A percentile compares a stretch with the other conserved stretches of the same genome.
phyloP scores from a whole-genome alignment of 2,888 invertebrate species.

The Notodonta ziczac region DNA sequence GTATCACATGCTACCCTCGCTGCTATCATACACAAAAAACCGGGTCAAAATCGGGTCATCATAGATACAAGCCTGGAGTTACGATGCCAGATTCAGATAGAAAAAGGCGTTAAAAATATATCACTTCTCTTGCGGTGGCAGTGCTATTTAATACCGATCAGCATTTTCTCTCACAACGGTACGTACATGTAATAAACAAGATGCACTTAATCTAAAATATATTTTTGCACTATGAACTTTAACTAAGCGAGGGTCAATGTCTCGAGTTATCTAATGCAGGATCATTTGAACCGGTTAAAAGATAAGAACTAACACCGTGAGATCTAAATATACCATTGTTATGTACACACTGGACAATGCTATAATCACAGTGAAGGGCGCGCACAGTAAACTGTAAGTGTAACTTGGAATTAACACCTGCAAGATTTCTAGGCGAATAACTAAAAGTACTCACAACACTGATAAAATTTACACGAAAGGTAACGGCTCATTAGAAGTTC shows the following conservation, averaged over 20 bases:
- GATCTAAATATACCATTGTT: slow-evolving; percentile 1
- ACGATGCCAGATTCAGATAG: too few relatives aligned
- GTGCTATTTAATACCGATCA: too few relatives aligned
- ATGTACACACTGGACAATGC: background rate
- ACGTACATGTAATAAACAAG: background rate
- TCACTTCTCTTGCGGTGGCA: too few relatives aligned
- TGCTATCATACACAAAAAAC: too few relatives aligned
- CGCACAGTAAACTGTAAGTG: background rate
- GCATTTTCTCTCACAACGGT: background rate
- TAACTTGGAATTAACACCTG: slow-evolving; percentile 3
- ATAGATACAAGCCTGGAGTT: too few relatives aligned
- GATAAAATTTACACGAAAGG: too few relatives aligned
- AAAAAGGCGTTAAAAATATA: too few relatives aligned
- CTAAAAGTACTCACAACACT: background rate
- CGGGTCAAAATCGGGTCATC: too few relatives aligned
- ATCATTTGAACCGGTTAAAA: background rate
- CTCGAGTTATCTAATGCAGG: background rate
- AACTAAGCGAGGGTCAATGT: background rate
- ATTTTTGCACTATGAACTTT: background rate
- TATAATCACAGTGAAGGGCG: background rate
- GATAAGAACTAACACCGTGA: background rate
- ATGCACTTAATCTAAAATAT: background rate
- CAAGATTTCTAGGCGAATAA: background rate
- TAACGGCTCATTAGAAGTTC: too few relatives aligned
- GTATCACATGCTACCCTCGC: too few relatives aligned